Base-by-base conservation (phyloP, 2,797 vertebrate species). In the Hydrolagus colliei region DNA sequence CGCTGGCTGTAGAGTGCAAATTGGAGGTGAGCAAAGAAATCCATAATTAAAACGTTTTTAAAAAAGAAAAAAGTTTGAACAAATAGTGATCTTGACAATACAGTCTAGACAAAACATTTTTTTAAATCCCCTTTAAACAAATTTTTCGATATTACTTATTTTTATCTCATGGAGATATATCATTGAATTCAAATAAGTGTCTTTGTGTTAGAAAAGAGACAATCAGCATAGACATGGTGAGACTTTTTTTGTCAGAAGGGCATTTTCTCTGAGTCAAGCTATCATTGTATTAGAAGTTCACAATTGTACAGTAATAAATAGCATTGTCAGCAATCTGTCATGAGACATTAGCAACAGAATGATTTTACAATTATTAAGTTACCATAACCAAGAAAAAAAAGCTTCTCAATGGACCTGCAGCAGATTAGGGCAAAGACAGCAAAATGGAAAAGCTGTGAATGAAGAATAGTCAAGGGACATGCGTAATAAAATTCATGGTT, bases 21-120 rank as follows among this genome's bases (percentile, higher is more conserved):
- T 68, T 68, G 27, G 18, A 71, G 65, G 79, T 84, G 65, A 84
- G 65, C 35, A 84, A 79, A 79, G 18, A 68, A 20, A 65, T 84
- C 79, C 79, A 84, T 84, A 65, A 84, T 84, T 68, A 68, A 84
- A 71, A 84, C 13, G 32, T 80, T 9, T 32, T 65, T 41, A 84
- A 84, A 84, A 71, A 68, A 20, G 5, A 71, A 84, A 84, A 68
- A 84, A 84, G 79, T 65, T 35, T 84, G 79, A 84, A 67, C 79
- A 84, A 84, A 84, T 84, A 71, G 79, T 68, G 79, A 84, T 84
- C 79, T 84, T 84, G 79, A 84, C 79, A 84, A 84, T 84, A 84
- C 79, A 84, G 79, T 20, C 65, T 71, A 84, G 79, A 71, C 79
- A 71, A 84, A 84, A 52, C 65, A 84, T 84, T 41, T 41, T 52